Evolutionary conservation across 2,888 invertebrate species (phyloP), one percentile per base, ranked within the genome.

Genomic region (Nipponacmea schrenckii): DNA sequence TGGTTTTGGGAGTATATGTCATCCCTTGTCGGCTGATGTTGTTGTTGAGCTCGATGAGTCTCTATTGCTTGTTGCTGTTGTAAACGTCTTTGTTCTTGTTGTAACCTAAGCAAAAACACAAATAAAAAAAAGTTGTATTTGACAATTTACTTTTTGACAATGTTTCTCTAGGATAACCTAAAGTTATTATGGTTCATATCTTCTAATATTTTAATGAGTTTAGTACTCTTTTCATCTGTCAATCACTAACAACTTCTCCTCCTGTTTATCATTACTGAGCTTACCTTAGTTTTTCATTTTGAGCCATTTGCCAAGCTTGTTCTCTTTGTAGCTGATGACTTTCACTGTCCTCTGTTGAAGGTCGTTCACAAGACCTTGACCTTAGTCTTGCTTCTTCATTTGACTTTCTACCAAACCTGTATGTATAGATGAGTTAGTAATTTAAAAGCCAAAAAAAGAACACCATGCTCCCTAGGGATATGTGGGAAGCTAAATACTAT

Each of bases 11-110:
- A 65, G 5, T 66, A 56, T 14, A 69, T 64, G 44, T 56, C 64
- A 3, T 65, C 44, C 31, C 20, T 50, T 8, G 68, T 44, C 24
- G 65, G 8, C 26, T 66, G 14, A 46, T 63, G 66, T 24, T 45
- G 70, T 64, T 45, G 48, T n/a, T 27, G 62, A 31, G 48, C 20
- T 14, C 77, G 72, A 71, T 79, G 74, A 44, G 77, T 77, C 14
- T 73, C 72, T 24, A 73, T 15, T 31, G 70, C 62, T 27, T 82
- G 78, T 62, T 80, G 79, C 71, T 89, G 89, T 70, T 89, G 83
- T 17, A 90, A 80, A 65, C 89, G 82, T 67, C 88, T 80, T 77
- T 90, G 90, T 69, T 90, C 90, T 72, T 90, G 90, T 79, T 90
- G 90, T 72, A 90, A 88, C 78, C 90, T 85, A 39, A 39, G 7